Evolutionary conservation across 2,888 invertebrate genomes (phyloP), one percentile per base, ranked within the genome.

Genomic region (Camptogramma bilineatum): DNA sequence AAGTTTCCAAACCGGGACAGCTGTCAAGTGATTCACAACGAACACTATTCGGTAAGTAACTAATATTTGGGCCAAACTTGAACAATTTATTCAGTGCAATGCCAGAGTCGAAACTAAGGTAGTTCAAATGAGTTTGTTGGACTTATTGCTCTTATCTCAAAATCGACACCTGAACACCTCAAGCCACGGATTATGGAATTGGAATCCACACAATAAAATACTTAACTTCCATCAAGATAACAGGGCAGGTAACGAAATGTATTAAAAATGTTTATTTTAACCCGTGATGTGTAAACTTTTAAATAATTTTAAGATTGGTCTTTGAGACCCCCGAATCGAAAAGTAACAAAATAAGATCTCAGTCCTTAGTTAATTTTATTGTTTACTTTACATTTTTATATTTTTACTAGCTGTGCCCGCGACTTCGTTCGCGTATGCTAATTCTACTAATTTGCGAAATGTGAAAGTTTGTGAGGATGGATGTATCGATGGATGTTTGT

Each of bases 101-200:
- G 1, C 10, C 2, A 39, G 34, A 39, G 34, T 10, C 34, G 3
- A 39, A 39, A 13, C 10, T 34, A 34, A 13, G 28, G 28, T 28
- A 28, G 28, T 5, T 28, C 10, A 39, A 13, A 13, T 13, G 13
- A 39, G 34, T 39, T 13, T 34, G 34, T 34, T n/a, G n/a, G n/a
- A n/a, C n/a, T n/a, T n/a, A 13, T 34, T 34, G 34, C 16, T 66
- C 60, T 34, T 75, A 79, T 79, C 78, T 73, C 50, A 75, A 79
- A 81, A 80, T 81, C 81, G 81, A 81, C 79, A 77, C 76, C 70
- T 50, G 62, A 62, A 62, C 61, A 64, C 68, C 59, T 17, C 55
- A 53, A 57, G 21, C 62, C 48, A 47, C 50, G 79, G 80, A 80
- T 85, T 73, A 75, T 48, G 34, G 77, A 80, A 80, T 83, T 72